A percentile compares a stretch with the other conserved stretches of the same genome.
phyloP scores from a whole-genome alignment of 53 echinoderm and acorn worm species.

The Antedon mediterranea region DNA sequence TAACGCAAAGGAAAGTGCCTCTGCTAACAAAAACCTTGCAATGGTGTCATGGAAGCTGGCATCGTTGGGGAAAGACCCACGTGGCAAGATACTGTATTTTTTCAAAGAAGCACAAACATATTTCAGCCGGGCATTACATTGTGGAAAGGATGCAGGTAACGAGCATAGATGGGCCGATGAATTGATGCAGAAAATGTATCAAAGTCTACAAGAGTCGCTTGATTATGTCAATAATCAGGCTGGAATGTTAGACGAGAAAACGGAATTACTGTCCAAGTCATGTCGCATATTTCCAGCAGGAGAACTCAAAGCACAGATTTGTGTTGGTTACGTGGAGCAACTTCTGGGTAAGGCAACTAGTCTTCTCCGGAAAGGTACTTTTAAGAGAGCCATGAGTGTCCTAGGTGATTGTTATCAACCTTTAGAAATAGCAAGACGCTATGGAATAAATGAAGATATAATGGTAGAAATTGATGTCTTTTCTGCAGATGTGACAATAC shows the following conservation, averaged over 20 bases:
- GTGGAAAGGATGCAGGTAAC: background rate
- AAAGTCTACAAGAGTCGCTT: constrained; percentile 2
- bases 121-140: constrained; percentile 1
- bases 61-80: background rate
- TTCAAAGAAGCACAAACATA: constrained; percentile 18
- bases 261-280: background rate
- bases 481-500: background rate
- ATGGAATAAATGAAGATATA: background rate
- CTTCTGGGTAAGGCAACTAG: background rate
- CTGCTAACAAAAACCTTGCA: constrained; percentile 5
- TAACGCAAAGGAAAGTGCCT: constrained; percentile 3
- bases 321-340: background rate
- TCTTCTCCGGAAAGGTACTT: background rate
- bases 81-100: background rate
- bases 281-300: background rate
- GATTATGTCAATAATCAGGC: constrained; percentile 2
- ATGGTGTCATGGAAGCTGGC: constrained; percentile 24
- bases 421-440: background rate
- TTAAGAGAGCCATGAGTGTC: background rate
- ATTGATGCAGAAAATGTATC: constrained; percentile 7
- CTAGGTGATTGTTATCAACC: background rate
- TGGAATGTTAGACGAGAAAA: background rate
- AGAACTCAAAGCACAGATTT: background rate
- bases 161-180: background rate
- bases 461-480: background rate